Conservation (phyloP, 2,797 vertebrate species). For the Gymnothorax javanicus region DNA sequence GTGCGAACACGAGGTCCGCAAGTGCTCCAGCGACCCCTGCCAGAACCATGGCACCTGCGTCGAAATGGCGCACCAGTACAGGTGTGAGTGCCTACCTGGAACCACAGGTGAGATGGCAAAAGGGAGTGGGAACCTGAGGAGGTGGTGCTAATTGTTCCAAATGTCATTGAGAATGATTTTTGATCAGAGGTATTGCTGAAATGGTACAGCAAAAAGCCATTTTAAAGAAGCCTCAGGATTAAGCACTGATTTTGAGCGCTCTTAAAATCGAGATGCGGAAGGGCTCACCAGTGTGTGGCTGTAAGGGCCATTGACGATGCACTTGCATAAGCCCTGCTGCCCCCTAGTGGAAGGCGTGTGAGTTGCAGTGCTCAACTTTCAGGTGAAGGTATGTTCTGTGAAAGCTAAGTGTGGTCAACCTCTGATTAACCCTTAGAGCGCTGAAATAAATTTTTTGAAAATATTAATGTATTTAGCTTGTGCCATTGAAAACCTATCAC, state of each 20-base stretch:
- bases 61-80: conserved; percentile 85
- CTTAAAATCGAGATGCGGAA: neutral
- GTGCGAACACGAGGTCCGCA: conserved; percentile 74
- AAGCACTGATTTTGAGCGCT: neutral
- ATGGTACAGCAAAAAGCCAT: neutral
- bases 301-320: conserved; percentile 36
- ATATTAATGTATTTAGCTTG: no score
- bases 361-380: neutral
- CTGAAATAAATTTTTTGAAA: no score
- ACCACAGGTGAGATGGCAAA: conserved; percentile 74
- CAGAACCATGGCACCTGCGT: conserved; percentile 85
- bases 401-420: neutral
- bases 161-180: neutral
- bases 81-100: conserved; percentile 84
- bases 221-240: neutral
- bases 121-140: neutral
- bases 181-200: neutral
- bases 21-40: conserved; percentile 78
- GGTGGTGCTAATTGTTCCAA: neutral
- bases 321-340: neutral
- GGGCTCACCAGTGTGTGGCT: neutral
- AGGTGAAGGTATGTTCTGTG: neutral
- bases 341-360: neutral
- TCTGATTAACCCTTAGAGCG: no score
- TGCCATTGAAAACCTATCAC: no score